Conservation (phyloP, 1,140 invertebrate species). For the Apis cerana region DNA sequence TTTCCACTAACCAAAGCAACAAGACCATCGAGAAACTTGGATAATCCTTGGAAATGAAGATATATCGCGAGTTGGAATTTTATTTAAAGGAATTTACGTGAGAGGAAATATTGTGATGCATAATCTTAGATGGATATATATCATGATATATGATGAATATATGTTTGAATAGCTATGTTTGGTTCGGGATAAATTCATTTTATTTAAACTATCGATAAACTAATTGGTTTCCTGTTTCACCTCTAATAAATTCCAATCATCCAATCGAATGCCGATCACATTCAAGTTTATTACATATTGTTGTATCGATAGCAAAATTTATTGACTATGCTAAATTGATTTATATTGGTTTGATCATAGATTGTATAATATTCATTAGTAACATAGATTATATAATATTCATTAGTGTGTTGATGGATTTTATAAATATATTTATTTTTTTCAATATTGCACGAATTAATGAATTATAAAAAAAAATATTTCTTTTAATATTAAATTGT, state of each 20-base stretch:
- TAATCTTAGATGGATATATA: neutral
- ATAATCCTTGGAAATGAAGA: conserved; percentile 33
- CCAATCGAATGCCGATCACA: neutral
- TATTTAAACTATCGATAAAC: neutral
- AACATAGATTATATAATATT: too few species aligned
- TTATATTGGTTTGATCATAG: too few species aligned
- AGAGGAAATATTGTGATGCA: neutral
- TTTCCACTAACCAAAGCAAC: conserved; percentile 15
- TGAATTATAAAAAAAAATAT: too few species aligned
- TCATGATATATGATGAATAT: neutral
- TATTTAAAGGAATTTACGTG: neutral
- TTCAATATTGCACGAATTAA: too few species aligned
- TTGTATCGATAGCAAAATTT: neutral
- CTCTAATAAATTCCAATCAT: neutral
- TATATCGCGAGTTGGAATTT: neutral
- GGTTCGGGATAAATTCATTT: neutral
- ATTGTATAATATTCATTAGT: too few species aligned
- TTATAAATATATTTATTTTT: too few species aligned
- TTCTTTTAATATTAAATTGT: too few species aligned
- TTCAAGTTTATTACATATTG: neutral
- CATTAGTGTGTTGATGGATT: too few species aligned
- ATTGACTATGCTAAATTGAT: too few species aligned
- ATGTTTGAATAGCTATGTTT: neutral
- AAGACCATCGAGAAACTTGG: conserved; percentile 1
- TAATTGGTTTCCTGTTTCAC: too few species aligned